These are phyloP conservation scores for Neoniphon sammara DNA, from an alignment of 2,797 vertebrate species.

Conservation along the genomic window DNA sequence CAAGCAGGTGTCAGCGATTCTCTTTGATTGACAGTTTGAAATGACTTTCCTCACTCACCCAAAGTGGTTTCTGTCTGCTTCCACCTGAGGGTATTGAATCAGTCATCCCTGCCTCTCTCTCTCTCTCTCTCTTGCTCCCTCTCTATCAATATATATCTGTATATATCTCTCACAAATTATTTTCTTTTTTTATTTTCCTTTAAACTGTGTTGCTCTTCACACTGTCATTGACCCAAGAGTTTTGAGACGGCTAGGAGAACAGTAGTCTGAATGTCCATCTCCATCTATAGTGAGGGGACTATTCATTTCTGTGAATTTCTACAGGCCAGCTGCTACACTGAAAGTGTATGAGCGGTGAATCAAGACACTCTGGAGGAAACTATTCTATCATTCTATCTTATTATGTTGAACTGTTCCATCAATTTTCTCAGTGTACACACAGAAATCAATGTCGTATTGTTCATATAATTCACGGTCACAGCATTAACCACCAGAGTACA, in stretches of 20 bases:
- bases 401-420: constrained; percentile 35
- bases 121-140: neutral
- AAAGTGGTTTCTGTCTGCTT: constrained; percentile 71
- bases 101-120: constrained; percentile 29
- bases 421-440: constrained; percentile 16
- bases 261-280: neutral
- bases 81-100: constrained; percentile 72
- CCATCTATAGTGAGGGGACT: constrained; percentile 21
- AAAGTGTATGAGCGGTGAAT: constrained; percentile 21
- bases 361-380: constrained; percentile 31
- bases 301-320: constrained; percentile 37
- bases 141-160: neutral
- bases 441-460: neutral
- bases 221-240: constrained; percentile 10
- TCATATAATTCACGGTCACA: constrained; percentile 30
- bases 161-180: no score
- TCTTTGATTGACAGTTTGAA: constrained; percentile 77
- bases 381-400: constrained; percentile 34
- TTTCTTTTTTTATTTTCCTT: constrained; percentile 20
- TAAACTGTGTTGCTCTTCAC: constrained; percentile 36
- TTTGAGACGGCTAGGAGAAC: constrained; percentile 12
- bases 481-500: neutral
- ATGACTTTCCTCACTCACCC: constrained; percentile 77
- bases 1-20: constrained; percentile 71
- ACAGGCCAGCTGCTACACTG: neutral